Evolutionary conservation across 2,113 vertebrate genomes (phyloP).

Genomic region (Solenodon paradoxus): DNA sequence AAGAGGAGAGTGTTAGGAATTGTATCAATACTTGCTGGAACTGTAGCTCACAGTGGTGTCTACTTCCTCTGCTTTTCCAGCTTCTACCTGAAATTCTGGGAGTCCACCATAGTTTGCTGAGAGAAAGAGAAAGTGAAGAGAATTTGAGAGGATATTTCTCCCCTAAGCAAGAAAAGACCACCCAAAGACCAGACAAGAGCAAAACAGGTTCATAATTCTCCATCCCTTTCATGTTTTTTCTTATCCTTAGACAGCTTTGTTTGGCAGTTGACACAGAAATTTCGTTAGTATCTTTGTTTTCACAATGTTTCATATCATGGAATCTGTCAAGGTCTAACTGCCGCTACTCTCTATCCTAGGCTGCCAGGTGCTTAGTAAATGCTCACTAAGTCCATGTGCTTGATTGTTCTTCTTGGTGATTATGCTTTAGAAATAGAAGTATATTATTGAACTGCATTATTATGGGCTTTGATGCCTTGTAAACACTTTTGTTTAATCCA

Average conservation of each 20-base stretch:
- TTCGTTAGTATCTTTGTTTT: constrained; percentile 1
- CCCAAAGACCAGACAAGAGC: neutral
- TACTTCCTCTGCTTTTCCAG: too few species aligned
- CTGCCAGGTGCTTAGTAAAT: constrained; percentile 26
- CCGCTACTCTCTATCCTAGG: neutral
- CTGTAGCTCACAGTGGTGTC: neutral
- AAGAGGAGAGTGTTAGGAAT: neutral
- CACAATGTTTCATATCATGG: neutral
- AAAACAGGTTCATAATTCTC: neutral
- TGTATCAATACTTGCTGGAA: neutral
- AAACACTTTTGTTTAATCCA: constrained; percentile 38
- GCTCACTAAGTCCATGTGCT: constrained; percentile 21
- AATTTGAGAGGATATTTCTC: neutral
- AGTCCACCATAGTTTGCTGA: neutral
- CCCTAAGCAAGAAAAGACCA: neutral
- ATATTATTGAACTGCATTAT: neutral
- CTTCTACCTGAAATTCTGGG: neutral
- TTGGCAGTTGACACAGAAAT: neutral
- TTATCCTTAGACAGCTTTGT: neutral
- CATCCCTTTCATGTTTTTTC: neutral
- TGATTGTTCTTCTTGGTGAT: neutral
- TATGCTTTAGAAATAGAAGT: constrained; percentile 48
- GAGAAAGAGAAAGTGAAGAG: neutral
- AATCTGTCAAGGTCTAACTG: neutral
- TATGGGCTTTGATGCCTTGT: constrained; percentile 1